Conservation (phyloP, 2,113 vertebrate species). For the Anguilla japonica region DNA sequence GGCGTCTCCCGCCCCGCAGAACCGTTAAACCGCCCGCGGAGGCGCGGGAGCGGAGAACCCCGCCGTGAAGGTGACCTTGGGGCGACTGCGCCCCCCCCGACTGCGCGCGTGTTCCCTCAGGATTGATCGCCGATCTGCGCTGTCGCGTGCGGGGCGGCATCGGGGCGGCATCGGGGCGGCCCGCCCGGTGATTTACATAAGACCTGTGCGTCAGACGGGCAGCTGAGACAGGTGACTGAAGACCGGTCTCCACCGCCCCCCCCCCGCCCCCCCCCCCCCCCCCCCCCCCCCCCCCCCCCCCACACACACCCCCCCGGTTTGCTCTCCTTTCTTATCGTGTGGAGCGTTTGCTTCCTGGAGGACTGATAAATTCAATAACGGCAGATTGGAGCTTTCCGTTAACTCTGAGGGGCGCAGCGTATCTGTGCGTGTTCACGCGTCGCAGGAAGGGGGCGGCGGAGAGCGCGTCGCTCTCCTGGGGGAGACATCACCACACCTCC, state of each 20-base stretch:
- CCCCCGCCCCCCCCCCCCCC: background rate
- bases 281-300: background rate
- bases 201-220: background rate
- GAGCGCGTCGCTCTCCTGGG: slow-evolving; percentile 13
- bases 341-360: slow-evolving; percentile 10
- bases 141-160: slow-evolving; percentile 35
- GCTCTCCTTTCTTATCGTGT: slow-evolving; percentile 3
- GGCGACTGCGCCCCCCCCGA: background rate
- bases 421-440: background rate
- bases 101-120: slow-evolving; percentile 1
- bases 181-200: slow-evolving; percentile 8
- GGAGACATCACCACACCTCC: slow-evolving; percentile 13
- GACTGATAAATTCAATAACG: background rate
- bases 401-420: background rate
- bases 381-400: background rate
- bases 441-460: background rate
- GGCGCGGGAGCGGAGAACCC: slow-evolving; percentile 13
- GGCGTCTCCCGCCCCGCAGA: background rate
- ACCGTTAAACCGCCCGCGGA: slow-evolving; percentile 9
- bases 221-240: slow-evolving; percentile 19
- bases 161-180: slow-evolving; percentile 22
- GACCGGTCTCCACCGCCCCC: background rate
- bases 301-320: background rate
- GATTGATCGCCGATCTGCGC: slow-evolving; percentile 38
- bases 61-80: slow-evolving; percentile 43